Base-by-base conservation (phyloP, 2,888 invertebrate species). In the Limulus polyphemus region DNA sequence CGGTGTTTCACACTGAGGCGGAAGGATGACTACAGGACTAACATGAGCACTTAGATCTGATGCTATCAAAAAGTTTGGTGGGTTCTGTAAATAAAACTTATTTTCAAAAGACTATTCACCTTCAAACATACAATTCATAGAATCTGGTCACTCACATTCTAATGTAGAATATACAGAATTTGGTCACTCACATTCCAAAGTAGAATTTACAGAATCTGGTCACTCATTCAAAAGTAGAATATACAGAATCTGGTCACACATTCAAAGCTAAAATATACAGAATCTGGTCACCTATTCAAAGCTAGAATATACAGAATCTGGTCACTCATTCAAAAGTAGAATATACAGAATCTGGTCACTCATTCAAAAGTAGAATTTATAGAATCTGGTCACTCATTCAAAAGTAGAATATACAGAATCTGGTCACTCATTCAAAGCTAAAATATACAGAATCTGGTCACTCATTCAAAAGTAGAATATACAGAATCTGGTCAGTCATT, bases 41-140 rank as follows among this genome's bases (percentile, higher is more conserved):
- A 92, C 88, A 74, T 99, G 98, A 32, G 88, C 88, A 60, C 89
- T 86, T 73, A 99, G 84, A 75, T 97, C 97, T 56, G 93, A 87
- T 80, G 91, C 86, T 66, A 88, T 83, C 67, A 93, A 80, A 79
- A 99, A 98, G 78, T 99, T 98, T 0, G 98, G 99, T 62, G 97
- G 92, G 72, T 86, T 84, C 78, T 86, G 71, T 47, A 77, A 60
- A 55, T 48, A 63, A 67, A 61, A 55, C 14, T n/a, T n/a, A n/a
- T 11, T 14, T 46, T 61, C 16, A 56, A 32, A 32, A 5, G 0
- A 5, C 32, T 32, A 32, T 32, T 32, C 32, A 32, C 32, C 7
- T 32, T 32, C 5, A 32, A 32, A 32, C 7, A 7, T 32, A 32
- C 7, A 32, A 62, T 17, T 14, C n/a, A 56, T 58, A 47, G 57